Base-by-base conservation (phyloP, 64 coral and sea anemone genomes). In the Pocillopora damicornis region DNA sequence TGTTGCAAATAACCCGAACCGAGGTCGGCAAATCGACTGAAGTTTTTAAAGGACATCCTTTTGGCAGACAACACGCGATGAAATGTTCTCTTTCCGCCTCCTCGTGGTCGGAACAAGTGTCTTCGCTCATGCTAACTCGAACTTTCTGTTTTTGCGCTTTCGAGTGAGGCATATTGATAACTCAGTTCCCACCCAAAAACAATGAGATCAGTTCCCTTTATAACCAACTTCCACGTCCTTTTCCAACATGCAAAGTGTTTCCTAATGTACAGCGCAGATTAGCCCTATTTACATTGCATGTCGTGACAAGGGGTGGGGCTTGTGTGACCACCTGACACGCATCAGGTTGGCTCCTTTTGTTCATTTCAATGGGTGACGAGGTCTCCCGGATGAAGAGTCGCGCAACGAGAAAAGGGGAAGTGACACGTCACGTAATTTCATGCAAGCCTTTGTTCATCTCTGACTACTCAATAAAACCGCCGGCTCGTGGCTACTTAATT, bases 1-100 rank as follows among this genome's bases (percentile, higher is more conserved):
- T 99, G 76, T 99, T 99, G 86, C 97, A 99, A 88, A 99, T 90
- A 45, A 99, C 93, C 15, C 93, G 93, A 86, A 99, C 97, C 77
- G 97, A 91, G 64, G 80, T 80, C 73, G 78, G 92, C 5, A 88
- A 79, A 20, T 89, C 91, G 81, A 95, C 88, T 75, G 93, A 89
- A 77, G 88, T 90, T 63, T 89, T 90, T 45, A 92, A 79, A 72
- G 88, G 86, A 88, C 97, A 99, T 35, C 97, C 97, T 92, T 92
- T 99, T 11, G 97, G 97, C 35, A 90, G 88, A 99, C 97, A 99
- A 87, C 97, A 99, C 56, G 77, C 63, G 73, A 89, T 66, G 13
- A 72, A 76, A 13, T 99, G 93, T 16, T 88, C 93, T 77, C 81
- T 76, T 65, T 98, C 89, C 11, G 61, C 92, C 15, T 98, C 91